Evolutionary conservation across 2,797 vertebrate species (phyloP).

Genomic region (Prionace glauca): DNA sequence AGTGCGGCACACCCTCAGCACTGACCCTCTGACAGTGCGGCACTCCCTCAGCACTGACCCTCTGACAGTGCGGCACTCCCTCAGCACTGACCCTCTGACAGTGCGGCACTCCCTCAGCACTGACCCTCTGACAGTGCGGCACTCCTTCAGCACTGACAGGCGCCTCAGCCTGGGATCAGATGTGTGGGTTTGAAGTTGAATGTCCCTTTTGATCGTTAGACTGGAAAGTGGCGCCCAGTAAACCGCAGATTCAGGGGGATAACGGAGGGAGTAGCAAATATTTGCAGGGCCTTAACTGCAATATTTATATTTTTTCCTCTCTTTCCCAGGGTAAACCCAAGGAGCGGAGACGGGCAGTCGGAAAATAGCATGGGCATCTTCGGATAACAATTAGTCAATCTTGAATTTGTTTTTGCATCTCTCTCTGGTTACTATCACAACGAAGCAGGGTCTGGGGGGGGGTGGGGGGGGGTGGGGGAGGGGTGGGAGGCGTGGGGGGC

Average conservation of each 20-base stretch:
- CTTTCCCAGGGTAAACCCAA: neutral
- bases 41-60: neutral
- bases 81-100: neutral
- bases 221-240: neutral
- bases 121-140: neutral
- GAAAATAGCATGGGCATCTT: slow-evolving; percentile 42
- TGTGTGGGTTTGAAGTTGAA: too few species aligned
- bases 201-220: neutral
- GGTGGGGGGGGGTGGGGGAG: slow-evolving; percentile 40
- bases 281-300: neutral
- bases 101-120: neutral
- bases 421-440: slow-evolving; percentile 51
- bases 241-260: too few species aligned
- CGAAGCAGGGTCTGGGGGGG: slow-evolving; percentile 19
- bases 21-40: neutral
- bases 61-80: neutral
- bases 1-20: neutral
- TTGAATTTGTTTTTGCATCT: slow-evolving; percentile 58
- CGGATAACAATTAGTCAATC: slow-evolving; percentile 56
- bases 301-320: neutral
- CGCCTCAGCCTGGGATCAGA: neutral
- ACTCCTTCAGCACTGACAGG: neutral
- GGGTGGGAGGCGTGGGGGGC: slow-evolving; percentile 44
- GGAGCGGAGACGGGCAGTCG: neutral
- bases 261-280: neutral